These are phyloP conservation scores for Tenrec ecaudatus DNA, from an alignment of 2,113 vertebrate genomes.

Conservation along the genomic window DNA sequence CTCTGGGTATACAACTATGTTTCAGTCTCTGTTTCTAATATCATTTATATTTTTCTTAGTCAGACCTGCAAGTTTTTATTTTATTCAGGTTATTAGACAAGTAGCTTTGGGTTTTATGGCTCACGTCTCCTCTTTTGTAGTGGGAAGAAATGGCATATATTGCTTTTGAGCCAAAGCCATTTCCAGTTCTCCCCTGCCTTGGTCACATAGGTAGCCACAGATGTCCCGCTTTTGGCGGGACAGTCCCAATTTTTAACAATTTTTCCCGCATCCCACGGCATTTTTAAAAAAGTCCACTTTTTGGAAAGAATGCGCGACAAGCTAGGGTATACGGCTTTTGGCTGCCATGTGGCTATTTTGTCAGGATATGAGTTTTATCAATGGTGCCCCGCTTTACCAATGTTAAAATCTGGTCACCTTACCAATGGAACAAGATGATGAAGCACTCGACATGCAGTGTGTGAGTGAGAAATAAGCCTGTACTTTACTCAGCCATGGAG, in stretches of 20 bases:
- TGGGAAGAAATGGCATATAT: neutral
- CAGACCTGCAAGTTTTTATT: neutral
- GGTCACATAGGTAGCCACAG: neutral
- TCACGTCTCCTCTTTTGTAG: neutral
- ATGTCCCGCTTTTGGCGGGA: no score
- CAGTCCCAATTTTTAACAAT: no score
- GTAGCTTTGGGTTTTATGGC: neutral
- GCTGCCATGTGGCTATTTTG: no score
- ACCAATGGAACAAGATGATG: neutral
- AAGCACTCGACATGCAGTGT: neutral
- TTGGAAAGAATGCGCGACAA: no score
- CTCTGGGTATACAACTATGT: neutral
- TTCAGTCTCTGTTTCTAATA: slow-evolving; percentile 44
- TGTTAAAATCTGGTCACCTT: no score
- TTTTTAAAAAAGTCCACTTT: no score
- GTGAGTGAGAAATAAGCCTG: neutral
- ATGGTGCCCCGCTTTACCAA: no score
- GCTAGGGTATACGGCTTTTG: no score
- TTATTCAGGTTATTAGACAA: slow-evolving; percentile 25
- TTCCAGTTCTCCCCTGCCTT: neutral
- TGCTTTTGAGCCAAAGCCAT: neutral
- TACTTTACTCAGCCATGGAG: neutral
- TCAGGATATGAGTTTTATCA: no score
- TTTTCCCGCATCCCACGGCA: no score
- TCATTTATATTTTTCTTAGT: slow-evolving; percentile 2